Evolutionary conservation across 1,140 invertebrate genomes (phyloP), one percentile per base, ranked within the genome.

Genomic region (Glomeris maerens): DNA sequence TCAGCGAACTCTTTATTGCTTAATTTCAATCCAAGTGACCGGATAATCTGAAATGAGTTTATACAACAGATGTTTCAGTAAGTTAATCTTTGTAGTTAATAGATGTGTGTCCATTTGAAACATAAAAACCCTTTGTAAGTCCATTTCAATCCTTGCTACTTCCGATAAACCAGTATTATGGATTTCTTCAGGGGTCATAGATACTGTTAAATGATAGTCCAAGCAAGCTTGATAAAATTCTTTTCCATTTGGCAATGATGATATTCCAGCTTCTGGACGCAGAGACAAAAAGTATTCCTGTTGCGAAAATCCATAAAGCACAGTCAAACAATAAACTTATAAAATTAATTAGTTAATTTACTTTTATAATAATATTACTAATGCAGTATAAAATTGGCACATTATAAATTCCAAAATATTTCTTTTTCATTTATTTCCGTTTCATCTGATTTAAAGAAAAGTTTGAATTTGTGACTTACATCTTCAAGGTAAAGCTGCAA

Each of bases 121-220:
- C n/a, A n/a, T n/a, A n/a, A n/a, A n/a, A n/a, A 68, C 59, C 53
- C 64, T 57, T 38, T 60, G 52, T 60, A 71, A 70, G 27, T 67
- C 57, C 14, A 36, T 48, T 20, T 61, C 57, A n/a, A 72, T 70
- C 17, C 67, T 55, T 2, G 54, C 48, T 0, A 72, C 64, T 41
- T 71, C 69, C n/a, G 59, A 44, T 1, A 67, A 39, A 2, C 70
- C 70, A 46, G 62, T 56, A 3, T 63, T 39, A 52, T 72, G 66
- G 4, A 72, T 63, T 26, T 70, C 54, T 36, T 64, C 57, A 1
- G 69, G 61, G 2, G 61, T 62, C 25, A 64, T 50, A 31, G 56
- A 52, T 3, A 59, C 47, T 0, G 62, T 64, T 1, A 66, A 59
- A 53, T 72, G 67, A 52, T 61, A 71, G 4, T 62, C 57, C 4